phyloP scores from a whole-genome alignment of 2,797 vertebrate species.

The Mastacembelus armatus region DNA sequence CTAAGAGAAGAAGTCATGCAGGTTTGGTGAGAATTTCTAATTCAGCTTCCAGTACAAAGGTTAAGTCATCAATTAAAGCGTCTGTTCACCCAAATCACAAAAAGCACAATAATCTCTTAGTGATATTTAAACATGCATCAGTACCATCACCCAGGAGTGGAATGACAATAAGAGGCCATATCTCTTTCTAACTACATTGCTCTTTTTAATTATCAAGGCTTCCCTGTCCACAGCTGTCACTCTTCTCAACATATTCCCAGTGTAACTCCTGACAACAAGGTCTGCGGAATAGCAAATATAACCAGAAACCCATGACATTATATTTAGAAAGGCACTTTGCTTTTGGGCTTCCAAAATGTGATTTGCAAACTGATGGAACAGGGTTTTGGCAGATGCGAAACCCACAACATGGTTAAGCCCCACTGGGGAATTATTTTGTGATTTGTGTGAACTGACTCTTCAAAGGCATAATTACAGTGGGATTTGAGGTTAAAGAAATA shows the following conservation, averaged over 20 bases:
- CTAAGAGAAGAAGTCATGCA: constrained; percentile 71
- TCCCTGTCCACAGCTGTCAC: not conserved
- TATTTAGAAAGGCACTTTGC: not conserved
- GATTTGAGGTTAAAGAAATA: constrained; percentile 47
- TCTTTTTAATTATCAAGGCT: not conserved
- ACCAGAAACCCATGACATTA: not conserved
- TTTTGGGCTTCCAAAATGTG: not conserved
- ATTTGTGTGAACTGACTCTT: constrained; percentile 53
- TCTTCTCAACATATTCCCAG: not conserved
- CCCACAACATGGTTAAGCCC: not conserved
- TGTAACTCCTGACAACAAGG: not conserved
- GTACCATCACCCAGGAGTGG: too few relatives aligned
- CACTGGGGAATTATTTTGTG: not conserved
- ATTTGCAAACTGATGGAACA: not conserved
- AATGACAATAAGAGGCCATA: not conserved
- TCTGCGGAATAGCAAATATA: not conserved
- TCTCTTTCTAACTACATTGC: not conserved
- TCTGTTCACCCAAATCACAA: constrained; percentile 41
- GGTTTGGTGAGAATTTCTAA: constrained; percentile 52
- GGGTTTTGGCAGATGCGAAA: not conserved
- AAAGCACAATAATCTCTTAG: not conserved
- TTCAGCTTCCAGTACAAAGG: constrained; percentile 40
- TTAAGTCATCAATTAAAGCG: constrained; percentile 56
- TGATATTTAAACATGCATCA: constrained; percentile 6
- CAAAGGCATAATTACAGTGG: constrained; percentile 19